A percentile compares a stretch with the other conserved stretches of the same genome.
Conservation (phyloP, 1,140 invertebrate species). For the Penaeus indicus region DNA sequence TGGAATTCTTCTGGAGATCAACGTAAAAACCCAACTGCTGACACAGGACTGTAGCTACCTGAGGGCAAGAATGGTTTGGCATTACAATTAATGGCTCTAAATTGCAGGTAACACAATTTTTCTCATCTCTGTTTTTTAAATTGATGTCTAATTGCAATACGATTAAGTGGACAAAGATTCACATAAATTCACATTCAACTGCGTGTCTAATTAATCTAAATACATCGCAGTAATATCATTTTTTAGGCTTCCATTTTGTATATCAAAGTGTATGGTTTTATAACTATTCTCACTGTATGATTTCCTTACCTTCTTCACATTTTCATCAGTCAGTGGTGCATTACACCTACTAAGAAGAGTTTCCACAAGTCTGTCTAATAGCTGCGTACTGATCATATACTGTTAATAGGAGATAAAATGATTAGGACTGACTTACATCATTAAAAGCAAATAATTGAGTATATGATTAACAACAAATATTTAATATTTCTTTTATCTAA, state of each 20-base stretch:
- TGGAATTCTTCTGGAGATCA: slow-evolving; percentile 12
- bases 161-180: too few relatives aligned
- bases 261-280: neutral
- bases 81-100: neutral
- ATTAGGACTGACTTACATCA: neutral
- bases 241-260: too few relatives aligned
- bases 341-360: slow-evolving; percentile 24
- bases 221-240: too few relatives aligned
- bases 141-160: too few relatives aligned
- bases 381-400: neutral
- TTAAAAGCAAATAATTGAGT: too few relatives aligned
- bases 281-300: neutral
- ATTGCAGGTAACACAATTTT: too few relatives aligned
- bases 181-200: too few relatives aligned
- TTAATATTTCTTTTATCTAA: too few relatives aligned
- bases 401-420: neutral
- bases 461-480: too few relatives aligned
- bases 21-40: slow-evolving; percentile 23
- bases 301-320: slow-evolving; percentile 29
- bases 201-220: too few relatives aligned
- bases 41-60: slow-evolving; percentile 29
- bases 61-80: neutral
- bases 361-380: slow-evolving; percentile 19
- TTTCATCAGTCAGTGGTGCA: slow-evolving; percentile 26
- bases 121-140: too few relatives aligned